A percentile compares a stretch with the other conserved stretches of the same genome.
Evolutionary conservation across 2,113 vertebrate species (phyloP).

Genomic region (Sarotherodon lohbergeri): DNA sequence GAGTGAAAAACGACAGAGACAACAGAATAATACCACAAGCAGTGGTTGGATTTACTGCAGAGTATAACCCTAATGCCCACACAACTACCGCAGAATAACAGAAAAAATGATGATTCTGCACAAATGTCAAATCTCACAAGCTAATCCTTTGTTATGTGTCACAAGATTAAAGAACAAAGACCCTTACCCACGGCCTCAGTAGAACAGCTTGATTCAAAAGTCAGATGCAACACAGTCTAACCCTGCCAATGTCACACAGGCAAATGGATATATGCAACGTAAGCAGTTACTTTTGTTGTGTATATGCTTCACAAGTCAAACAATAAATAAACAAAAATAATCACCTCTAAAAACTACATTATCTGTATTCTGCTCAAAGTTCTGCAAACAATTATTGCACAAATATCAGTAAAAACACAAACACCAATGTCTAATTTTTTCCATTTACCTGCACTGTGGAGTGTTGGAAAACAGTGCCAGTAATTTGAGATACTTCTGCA

Average conservation of each 20-base stretch:
- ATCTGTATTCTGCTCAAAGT: background rate
- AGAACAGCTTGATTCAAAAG: background rate
- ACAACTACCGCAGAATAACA: background rate
- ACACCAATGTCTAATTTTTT: background rate
- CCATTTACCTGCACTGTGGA: background rate
- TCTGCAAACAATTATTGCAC: background rate
- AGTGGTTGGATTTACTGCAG: background rate
- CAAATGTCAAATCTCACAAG: constrained; percentile 29
- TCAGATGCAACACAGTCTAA: background rate
- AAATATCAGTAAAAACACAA: background rate
- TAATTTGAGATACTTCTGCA: background rate
- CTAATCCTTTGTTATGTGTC: constrained; percentile 46
- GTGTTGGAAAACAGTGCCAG: background rate
- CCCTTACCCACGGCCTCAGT: background rate
- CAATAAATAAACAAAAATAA: background rate
- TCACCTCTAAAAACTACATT: background rate
- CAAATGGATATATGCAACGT: background rate
- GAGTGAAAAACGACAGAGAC: background rate
- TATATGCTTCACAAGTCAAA: background rate
- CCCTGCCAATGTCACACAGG: background rate
- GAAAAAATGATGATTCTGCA: constrained; percentile 38
- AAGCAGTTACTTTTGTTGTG: background rate
- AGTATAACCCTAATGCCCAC: background rate
- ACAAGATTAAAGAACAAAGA: constrained; percentile 27
- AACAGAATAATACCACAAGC: constrained; percentile 1